phyloP scores from a whole-genome alignment of 2,888 invertebrate species.

The Hirtodrosophila duncani region DNA sequence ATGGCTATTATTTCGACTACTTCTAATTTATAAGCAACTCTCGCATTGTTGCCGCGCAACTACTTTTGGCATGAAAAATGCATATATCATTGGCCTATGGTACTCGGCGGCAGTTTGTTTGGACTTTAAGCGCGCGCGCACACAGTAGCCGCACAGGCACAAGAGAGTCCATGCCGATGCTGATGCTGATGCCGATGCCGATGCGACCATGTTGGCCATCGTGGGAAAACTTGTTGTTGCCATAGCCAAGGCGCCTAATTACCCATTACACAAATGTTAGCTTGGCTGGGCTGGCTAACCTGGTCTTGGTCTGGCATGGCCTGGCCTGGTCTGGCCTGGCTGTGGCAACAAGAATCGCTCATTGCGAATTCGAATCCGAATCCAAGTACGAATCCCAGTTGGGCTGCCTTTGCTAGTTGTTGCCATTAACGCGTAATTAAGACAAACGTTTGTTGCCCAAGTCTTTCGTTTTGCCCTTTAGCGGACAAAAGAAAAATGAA shows the following conservation, averaged over 20 bases:
- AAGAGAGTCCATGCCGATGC: neutral
- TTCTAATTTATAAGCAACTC: constrained; percentile 68
- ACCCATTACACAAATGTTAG: constrained; percentile 67
- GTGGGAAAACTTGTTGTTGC: constrained; percentile 62
- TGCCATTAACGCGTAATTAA: constrained; percentile 64
- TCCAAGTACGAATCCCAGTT: no score
- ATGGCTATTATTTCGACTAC: constrained; percentile 71
- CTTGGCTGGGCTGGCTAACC: neutral
- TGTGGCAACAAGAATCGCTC: constrained; percentile 49
- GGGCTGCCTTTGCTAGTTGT: constrained; percentile 37
- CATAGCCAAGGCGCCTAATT: constrained; percentile 57
- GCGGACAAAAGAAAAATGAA: no score
- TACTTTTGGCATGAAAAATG: constrained; percentile 59
- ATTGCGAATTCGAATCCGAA: constrained; percentile 32
- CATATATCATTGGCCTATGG: constrained; percentile 69
- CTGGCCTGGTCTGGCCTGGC: neutral
- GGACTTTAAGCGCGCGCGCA: constrained; percentile 33
- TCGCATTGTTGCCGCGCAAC: constrained; percentile 36
- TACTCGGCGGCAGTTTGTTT: constrained; percentile 66
- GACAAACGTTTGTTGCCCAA: constrained; percentile 59
- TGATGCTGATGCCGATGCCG: neutral
- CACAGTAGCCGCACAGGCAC: constrained; percentile 53
- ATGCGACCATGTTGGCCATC: constrained; percentile 37
- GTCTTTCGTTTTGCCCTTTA: constrained; percentile 57
- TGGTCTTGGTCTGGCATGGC: neutral